Conservation (phyloP, 2,888 invertebrate genomes). For the Agrotis exclamationis region DNA sequence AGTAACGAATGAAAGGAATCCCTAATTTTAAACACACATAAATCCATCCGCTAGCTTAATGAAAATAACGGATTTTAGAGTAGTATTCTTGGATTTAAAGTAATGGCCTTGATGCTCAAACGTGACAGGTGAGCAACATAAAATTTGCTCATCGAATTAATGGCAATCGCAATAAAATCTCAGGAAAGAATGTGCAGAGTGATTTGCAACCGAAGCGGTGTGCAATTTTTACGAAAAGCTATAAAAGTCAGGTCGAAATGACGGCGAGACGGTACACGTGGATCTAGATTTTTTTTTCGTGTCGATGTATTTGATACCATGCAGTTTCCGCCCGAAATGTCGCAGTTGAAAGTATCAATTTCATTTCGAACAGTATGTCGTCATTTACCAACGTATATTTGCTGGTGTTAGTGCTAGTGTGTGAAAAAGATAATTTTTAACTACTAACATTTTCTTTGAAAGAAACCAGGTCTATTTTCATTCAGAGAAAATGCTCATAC, state of each 20-base stretch:
- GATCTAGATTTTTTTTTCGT: slow-evolving; percentile 13
- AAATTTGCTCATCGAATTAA: slow-evolving; percentile 47
- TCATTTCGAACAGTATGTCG: not conserved
- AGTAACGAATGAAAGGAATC: not conserved
- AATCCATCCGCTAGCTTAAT: slow-evolving; percentile 4
- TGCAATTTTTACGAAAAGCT: slow-evolving; percentile 49
- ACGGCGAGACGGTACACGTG: slow-evolving; percentile 33
- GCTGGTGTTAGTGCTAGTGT: too few species aligned
- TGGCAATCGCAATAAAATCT: slow-evolving; percentile 47
- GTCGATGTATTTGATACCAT: not conserved
- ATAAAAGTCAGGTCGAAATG: slow-evolving; percentile 47
- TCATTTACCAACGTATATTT: too few species aligned
- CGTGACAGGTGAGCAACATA: slow-evolving; percentile 36
- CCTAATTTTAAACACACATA: not conserved
- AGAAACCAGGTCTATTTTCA: not conserved
- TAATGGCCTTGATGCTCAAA: slow-evolving; percentile 7
- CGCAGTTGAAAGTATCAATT: not conserved
- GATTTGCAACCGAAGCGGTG: slow-evolving; percentile 49
- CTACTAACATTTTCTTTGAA: too few species aligned
- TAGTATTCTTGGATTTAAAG: slow-evolving; percentile 6
- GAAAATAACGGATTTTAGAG: not conserved
- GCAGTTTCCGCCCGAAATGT: not conserved
- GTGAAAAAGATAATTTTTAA: too few species aligned
- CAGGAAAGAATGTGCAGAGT: slow-evolving; percentile 40
- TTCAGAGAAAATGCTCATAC: not conserved